Conservation (phyloP, 2,113 vertebrate genomes). For the Rhagologus leucostigma region DNA sequence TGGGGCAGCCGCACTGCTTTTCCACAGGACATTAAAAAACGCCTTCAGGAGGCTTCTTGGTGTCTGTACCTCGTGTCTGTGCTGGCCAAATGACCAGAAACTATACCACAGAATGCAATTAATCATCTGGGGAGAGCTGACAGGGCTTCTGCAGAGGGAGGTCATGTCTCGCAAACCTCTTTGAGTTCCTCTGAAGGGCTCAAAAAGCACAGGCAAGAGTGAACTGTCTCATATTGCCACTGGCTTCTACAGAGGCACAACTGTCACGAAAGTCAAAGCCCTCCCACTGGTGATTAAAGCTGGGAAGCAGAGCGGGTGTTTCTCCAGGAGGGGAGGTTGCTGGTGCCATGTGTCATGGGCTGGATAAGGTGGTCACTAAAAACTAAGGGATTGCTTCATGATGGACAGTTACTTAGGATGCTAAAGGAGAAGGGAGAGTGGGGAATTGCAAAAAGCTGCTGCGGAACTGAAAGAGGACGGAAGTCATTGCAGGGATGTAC, state of each 20-base stretch:
- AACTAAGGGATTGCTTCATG: neutral
- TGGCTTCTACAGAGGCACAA: neutral
- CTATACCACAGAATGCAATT: neutral
- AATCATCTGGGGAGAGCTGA: neutral
- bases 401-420: neutral
- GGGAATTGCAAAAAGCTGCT: neutral
- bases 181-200: neutral
- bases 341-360: neutral
- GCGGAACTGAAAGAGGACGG: neutral
- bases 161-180: neutral
- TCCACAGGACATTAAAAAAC: neutral
- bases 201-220: neutral
- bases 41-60: neutral
- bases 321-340: neutral
- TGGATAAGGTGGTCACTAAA: neutral
- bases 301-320: neutral
- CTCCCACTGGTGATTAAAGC: neutral
- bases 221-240: neutral
- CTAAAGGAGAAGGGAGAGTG: neutral
- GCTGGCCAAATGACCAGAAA: neutral
- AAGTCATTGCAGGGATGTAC: neutral
- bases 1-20: neutral
- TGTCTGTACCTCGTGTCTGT: neutral
- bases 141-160: neutral
- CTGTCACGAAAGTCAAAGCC: neutral